Percentiles rank a stretch among this genome's conserved stretches.
Evolutionary conservation across 2,888 invertebrate species (phyloP).

Genomic region (Acleris holmiana): DNA sequence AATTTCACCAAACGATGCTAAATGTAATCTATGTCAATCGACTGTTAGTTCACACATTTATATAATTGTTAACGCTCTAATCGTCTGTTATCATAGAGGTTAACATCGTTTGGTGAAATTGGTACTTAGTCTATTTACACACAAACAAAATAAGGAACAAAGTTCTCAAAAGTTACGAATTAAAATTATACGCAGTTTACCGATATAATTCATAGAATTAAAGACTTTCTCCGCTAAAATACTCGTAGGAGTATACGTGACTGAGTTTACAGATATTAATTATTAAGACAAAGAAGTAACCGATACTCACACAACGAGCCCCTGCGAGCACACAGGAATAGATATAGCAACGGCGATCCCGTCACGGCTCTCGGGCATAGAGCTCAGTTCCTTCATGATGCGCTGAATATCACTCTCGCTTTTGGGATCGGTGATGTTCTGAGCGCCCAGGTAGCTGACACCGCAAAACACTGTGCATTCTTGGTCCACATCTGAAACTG

Average conservation of each 20-base stretch:
- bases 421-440: constrained; percentile 95
- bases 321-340: constrained; percentile 96
- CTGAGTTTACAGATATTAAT: background rate
- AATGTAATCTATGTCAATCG: no score
- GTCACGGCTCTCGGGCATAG: constrained; percentile 87
- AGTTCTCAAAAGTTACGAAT: no score
- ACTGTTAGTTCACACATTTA: no score
- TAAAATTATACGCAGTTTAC: no score
- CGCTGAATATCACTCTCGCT: constrained; percentile 96
- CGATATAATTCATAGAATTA: no score
- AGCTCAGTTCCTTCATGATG: constrained; percentile 96
- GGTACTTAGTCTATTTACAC: no score
- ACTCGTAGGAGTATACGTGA: background rate
- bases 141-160: no score
- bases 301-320: constrained; percentile 93
- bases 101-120: no score
- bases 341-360: constrained; percentile 96
- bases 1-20: no score
- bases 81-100: no score
- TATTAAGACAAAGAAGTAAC: no score
- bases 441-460: constrained; percentile 96
- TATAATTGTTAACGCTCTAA: no score
- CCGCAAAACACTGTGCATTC: constrained; percentile 96
- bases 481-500: constrained; percentile 92
- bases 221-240: background rate